These are phyloP conservation scores for Hypothenemus hampei DNA, from an alignment of 1,140 invertebrate genomes.

Conservation along the genomic window DNA sequence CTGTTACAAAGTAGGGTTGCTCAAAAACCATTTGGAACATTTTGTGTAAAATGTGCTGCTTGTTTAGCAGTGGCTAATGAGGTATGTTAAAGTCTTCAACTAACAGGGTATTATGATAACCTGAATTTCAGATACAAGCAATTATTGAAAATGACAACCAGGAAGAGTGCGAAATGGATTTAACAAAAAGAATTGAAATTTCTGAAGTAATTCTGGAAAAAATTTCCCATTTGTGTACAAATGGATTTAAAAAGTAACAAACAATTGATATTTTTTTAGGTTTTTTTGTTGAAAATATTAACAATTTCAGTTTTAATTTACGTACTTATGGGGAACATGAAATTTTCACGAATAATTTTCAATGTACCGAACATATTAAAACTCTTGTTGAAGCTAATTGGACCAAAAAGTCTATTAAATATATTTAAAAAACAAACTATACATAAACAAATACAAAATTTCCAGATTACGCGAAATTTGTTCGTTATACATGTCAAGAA, in stretches of 20 bases:
- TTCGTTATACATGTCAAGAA: constrained; percentile 24
- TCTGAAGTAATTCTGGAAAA: constrained; percentile 3
- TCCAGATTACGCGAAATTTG: constrained; percentile 32
- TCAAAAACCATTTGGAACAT: constrained; percentile 30
- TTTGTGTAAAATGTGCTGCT: constrained; percentile 33
- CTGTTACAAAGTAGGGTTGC: constrained; percentile 25
- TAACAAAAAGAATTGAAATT: constrained; percentile 11
- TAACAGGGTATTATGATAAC: neutral
- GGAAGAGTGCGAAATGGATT: constrained; percentile 18
- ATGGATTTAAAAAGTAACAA: constrained; percentile 31
- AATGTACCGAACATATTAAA: constrained; percentile 26
- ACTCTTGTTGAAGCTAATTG: constrained; percentile 30
- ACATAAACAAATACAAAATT: neutral
- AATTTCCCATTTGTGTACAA: constrained; percentile 20
- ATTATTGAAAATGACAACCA: constrained; percentile 17
- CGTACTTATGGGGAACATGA: constrained; percentile 22
- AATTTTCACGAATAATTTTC: constrained; percentile 26
- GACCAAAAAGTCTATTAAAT: constrained; percentile 29
- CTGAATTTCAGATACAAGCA: constrained; percentile 24
- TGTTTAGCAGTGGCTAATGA: constrained; percentile 33
- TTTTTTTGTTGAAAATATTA: neutral
- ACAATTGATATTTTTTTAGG: neutral
- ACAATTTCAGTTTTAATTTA: constrained; percentile 27
- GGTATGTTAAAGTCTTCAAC: constrained; percentile 12
- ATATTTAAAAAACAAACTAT: neutral